Evolutionary conservation across 2,888 invertebrate genomes (phyloP), one percentile per base, ranked within the genome.

Genomic region (Caenorhabditis sp.): DNA sequence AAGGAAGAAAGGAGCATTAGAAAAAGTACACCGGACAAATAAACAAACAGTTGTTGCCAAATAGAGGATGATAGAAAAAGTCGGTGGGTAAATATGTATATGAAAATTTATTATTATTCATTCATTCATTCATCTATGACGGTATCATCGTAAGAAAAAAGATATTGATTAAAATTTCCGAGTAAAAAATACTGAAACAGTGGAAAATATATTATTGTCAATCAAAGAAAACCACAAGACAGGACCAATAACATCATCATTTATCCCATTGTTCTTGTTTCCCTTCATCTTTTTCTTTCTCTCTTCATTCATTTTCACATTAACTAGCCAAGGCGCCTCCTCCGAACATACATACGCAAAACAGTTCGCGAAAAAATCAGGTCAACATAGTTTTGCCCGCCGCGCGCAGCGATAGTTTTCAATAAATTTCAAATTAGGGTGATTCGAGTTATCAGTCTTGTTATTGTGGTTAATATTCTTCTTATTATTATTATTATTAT

Each of bases 341-440:
- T 59, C 53, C 58, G 58, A 59, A 67, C 65, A 58, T 31, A 43
- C 43, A 43, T 10, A 43, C 43, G 43, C 43, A 10, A 10, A 17
- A 43, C 43, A 43, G 43, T 43, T 17, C 14, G 17, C 17, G 36
- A 8, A 10, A 17, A 25, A 71, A 67, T 71, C 63, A 71, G 71
- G 71, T 71, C 71, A 71, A 65, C 70, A 58, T 59, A 59, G 43
- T 43, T 43, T 43, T 43, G 43, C 43, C 14, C 43, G 43, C n/a
- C 26, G 17, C 26, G 17, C 23, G 21, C 56, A 5, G 17, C 25
- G 23, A 53, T 23, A 23, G 63, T 59, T 63, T 58, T 63, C 57
- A 63, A 67, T 60, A 56, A 71, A 71, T 61, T 71, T 71, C 38
- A 59, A 67, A 71, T 64, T 67, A 71, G 60, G 67, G 63, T 43